These are phyloP conservation scores for Graphium colonna DNA, from an alignment of 2,888 invertebrate species.

Conservation along the genomic window DNA sequence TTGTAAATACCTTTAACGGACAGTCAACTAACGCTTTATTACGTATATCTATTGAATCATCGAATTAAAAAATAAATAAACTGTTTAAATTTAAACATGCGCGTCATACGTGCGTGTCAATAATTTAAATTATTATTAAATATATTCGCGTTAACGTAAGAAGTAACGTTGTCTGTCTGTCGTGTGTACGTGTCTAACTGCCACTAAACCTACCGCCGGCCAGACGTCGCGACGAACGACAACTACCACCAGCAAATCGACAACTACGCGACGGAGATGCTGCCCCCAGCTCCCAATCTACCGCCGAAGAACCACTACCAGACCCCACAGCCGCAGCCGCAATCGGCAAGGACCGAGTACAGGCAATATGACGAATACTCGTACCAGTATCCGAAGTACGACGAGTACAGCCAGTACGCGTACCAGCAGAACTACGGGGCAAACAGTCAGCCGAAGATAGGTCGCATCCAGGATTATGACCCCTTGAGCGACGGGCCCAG, in stretches of 20 bases:
- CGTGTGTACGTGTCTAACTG: conserved; percentile 41
- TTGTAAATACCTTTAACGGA: too few species aligned
- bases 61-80: not conserved
- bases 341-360: conserved; percentile 31
- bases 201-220: conserved; percentile 14
- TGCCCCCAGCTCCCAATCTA: conserved; percentile 56
- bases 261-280: conserved; percentile 71
- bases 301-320: conserved; percentile 69
- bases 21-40: too few species aligned
- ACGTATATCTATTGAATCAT: too few species aligned
- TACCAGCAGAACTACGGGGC: conserved; percentile 45
- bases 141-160: too few species aligned
- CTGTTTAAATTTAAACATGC: not conserved
- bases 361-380: conserved; percentile 35
- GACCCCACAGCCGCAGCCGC: conserved; percentile 41
- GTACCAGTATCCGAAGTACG: conserved; percentile 26
- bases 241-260: conserved; percentile 75
- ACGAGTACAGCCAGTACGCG: conserved; percentile 31
- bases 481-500: conserved; percentile 86
- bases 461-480: conserved; percentile 90
- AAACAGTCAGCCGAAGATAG: conserved; percentile 74
- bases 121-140: too few species aligned
- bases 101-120: too few species aligned
- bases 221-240: conserved; percentile 62
- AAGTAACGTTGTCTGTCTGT: conserved; percentile 33